These are phyloP conservation scores for Laticauda colubrina DNA, from an alignment of 2,113 vertebrate genomes.

Conservation along the genomic window DNA sequence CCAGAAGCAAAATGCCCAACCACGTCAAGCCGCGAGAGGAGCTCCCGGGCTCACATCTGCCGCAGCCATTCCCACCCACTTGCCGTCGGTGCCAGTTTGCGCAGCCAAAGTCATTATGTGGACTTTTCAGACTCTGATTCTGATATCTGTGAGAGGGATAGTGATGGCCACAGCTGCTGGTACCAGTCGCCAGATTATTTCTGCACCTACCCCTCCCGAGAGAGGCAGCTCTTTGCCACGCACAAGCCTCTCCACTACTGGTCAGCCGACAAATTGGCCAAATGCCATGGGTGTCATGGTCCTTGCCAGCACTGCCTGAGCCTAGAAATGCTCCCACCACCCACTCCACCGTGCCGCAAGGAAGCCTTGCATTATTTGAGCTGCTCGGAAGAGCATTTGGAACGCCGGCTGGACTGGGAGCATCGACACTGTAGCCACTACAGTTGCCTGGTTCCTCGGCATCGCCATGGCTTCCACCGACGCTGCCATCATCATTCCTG, in stretches of 20 bases:
- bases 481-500: conserved; percentile 70
- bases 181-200: conserved; percentile 75
- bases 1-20: conserved; percentile 44
- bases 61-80: conserved; percentile 62
- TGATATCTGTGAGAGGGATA: conserved; percentile 69
- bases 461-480: conserved; percentile 60
- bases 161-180: conserved; percentile 67
- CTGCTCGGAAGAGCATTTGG: conserved; percentile 74
- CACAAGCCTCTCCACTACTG: conserved; percentile 82
- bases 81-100: conserved; percentile 75
- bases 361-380: conserved; percentile 75
- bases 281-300: conserved; percentile 77
- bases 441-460: conserved; percentile 75
- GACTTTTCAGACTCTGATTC: conserved; percentile 79
- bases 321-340: conserved; percentile 74
- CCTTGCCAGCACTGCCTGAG: conserved; percentile 69
- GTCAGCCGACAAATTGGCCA: conserved; percentile 89
- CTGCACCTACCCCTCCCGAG: conserved; percentile 84
- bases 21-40: conserved; percentile 19
- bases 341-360: conserved; percentile 68
- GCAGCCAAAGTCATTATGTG: conserved; percentile 75
- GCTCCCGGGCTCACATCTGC: conserved; percentile 52
- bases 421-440: conserved; percentile 80
- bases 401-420: conserved; percentile 83
- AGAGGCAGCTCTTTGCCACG: conserved; percentile 76